Percentiles rank a stretch among this genome's conserved stretches.
Conservation (phyloP, 2,113 vertebrate species). For the Myotis lucifugus region DNA sequence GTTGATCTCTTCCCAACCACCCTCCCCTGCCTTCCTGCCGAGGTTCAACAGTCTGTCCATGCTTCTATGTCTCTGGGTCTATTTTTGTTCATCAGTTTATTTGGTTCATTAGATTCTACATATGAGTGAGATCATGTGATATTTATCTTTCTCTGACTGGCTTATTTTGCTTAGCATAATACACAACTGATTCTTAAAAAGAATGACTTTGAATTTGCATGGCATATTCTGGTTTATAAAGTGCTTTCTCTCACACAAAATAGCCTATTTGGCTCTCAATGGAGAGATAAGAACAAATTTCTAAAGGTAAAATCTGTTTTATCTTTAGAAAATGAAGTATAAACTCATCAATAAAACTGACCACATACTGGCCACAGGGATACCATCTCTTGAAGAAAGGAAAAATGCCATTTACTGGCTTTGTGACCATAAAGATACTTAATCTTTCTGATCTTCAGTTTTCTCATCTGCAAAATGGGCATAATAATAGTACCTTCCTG, state of each 20-base stretch:
- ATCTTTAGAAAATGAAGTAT: constrained; percentile 28
- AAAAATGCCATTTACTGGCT: background rate
- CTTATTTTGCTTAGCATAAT: too few relatives aligned
- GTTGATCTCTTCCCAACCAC: too few relatives aligned
- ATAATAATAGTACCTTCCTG: background rate
- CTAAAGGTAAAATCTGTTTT: background rate
- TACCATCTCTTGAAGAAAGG: constrained; percentile 9
- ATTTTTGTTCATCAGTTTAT: too few relatives aligned
- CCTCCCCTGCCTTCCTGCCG: too few relatives aligned
- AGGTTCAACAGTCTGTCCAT: too few relatives aligned
- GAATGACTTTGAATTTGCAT: background rate
- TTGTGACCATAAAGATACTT: background rate
- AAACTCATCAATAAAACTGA: constrained; percentile 17
- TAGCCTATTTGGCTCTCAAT: background rate
- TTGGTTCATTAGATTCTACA: too few relatives aligned
- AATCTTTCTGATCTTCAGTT: background rate
- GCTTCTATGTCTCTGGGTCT: too few relatives aligned
- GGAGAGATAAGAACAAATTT: background rate
- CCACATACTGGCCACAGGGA: background rate
- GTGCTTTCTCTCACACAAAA: background rate
- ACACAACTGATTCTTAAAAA: background rate
- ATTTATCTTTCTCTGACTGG: too few relatives aligned
- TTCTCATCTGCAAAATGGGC: background rate
- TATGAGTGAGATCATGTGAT: too few relatives aligned
- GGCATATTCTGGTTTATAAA: background rate